Conservation (phyloP, 2,888 invertebrate genomes). For the Electrophaes corylata region DNA sequence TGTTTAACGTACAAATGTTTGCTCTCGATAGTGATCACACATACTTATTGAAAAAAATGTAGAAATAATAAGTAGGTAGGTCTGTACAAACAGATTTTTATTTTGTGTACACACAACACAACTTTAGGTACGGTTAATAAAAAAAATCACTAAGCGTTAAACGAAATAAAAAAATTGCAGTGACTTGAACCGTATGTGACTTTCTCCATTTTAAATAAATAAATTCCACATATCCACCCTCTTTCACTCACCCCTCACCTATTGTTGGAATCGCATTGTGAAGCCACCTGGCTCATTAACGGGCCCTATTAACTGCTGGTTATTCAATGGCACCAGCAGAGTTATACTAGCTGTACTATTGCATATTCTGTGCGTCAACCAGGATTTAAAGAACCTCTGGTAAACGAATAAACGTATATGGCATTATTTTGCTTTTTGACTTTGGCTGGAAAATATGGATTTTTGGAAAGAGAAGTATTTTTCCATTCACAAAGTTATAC, state of each 20-base stretch:
- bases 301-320: slow-evolving; percentile 39
- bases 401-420: not conserved
- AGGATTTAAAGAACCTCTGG: not conserved
- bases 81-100: no score
- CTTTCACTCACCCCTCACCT: slow-evolving; percentile 55
- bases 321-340: slow-evolving; percentile 10
- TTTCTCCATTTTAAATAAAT: slow-evolving; percentile 42
- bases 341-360: not conserved
- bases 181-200: slow-evolving; percentile 31
- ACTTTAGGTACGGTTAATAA: not conserved
- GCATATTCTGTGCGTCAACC: slow-evolving; percentile 3
- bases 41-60: no score
- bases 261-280: slow-evolving; percentile 73
- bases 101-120: no score
- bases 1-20: no score
- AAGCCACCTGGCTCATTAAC: slow-evolving; percentile 79
- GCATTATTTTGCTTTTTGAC: no score
- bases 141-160: not conserved
- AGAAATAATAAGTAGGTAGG: no score
- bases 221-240: slow-evolving; percentile 45
- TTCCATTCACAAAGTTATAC: no score
- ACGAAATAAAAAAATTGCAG: not conserved
- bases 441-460: no score
- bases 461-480: no score
- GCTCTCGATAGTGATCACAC: no score